Conservation (phyloP, 1,140 invertebrate genomes). For the Lanistes nyassanus region DNA sequence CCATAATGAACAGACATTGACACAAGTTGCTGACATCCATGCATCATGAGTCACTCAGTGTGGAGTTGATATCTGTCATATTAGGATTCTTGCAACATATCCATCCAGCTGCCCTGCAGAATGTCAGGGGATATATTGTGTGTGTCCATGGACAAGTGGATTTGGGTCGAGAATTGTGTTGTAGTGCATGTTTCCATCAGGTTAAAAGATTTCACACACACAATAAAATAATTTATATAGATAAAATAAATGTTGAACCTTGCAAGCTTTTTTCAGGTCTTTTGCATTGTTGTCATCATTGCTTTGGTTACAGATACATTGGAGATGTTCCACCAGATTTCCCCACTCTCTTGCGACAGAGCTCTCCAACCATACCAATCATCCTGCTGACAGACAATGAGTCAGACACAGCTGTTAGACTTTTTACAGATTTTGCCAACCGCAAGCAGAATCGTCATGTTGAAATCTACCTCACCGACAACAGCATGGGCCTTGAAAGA, state of each 20-base stretch:
- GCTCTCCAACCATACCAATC: slow-evolving; percentile 55
- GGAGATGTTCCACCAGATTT: slow-evolving; percentile 54
- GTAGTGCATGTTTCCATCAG: too few species aligned
- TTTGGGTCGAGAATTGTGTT: too few species aligned
- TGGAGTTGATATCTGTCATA: neutral
- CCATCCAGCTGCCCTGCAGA: too few species aligned
- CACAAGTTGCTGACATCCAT: neutral
- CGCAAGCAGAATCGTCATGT: slow-evolving; percentile 51
- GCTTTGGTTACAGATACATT: slow-evolving; percentile 45
- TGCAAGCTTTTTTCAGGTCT: too few species aligned
- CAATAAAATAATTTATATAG: too few species aligned
- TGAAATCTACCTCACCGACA: slow-evolving; percentile 57
- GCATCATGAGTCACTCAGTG: neutral
- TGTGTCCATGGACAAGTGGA: too few species aligned
- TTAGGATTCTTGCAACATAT: too few species aligned
- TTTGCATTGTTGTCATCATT: too few species aligned
- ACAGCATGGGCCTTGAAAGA: slow-evolving; percentile 49
- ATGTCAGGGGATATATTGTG: too few species aligned
- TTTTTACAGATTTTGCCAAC: slow-evolving; percentile 60
- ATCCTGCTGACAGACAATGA: slow-evolving; percentile 58
- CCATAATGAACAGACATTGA: neutral
- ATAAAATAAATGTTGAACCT: too few species aligned
- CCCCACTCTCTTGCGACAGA: slow-evolving; percentile 53
- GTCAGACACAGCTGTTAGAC: slow-evolving; percentile 51
- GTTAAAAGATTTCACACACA: too few species aligned